Conservation (phyloP, 2,888 invertebrate species). For the Cephus pulcher region DNA sequence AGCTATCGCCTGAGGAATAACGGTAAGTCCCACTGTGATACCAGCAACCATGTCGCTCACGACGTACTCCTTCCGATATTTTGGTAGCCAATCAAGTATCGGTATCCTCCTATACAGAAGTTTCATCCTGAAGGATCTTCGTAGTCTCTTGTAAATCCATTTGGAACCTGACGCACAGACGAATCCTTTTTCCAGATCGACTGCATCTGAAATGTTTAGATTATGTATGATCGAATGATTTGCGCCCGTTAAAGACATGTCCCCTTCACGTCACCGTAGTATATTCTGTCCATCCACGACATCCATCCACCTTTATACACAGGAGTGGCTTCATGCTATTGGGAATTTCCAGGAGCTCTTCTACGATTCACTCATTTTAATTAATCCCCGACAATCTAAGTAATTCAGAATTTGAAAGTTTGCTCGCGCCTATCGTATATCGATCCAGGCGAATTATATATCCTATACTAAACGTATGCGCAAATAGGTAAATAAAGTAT, state of each 20-base stretch:
- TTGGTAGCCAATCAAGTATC: constrained; percentile 77
- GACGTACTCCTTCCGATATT: constrained; percentile 74
- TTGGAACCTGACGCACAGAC: constrained; percentile 43
- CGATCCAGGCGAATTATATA: background rate
- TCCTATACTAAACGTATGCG: background rate
- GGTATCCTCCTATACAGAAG: constrained; percentile 74
- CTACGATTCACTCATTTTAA: background rate
- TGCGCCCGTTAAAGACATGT: background rate
- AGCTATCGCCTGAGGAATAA: constrained; percentile 76
- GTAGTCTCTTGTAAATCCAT: constrained; percentile 67
- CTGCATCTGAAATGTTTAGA: constrained; percentile 37
- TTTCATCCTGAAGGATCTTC: constrained; percentile 73
- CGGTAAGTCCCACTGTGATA: constrained; percentile 77
- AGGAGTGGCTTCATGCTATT: background rate
- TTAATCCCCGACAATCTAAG: background rate
- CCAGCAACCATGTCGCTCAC: constrained; percentile 85
- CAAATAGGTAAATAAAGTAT: background rate
- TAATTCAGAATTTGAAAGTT: background rate
- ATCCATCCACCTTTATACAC: background rate
- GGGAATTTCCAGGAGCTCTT: background rate
- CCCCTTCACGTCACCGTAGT: background rate
- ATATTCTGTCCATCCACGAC: background rate
- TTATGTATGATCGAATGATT: background rate
- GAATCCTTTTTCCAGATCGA: constrained; percentile 30
- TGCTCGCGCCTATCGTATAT: background rate